Conservation (phyloP, 2,888 invertebrate species). For the Heterodera filipjevi region DNA sequence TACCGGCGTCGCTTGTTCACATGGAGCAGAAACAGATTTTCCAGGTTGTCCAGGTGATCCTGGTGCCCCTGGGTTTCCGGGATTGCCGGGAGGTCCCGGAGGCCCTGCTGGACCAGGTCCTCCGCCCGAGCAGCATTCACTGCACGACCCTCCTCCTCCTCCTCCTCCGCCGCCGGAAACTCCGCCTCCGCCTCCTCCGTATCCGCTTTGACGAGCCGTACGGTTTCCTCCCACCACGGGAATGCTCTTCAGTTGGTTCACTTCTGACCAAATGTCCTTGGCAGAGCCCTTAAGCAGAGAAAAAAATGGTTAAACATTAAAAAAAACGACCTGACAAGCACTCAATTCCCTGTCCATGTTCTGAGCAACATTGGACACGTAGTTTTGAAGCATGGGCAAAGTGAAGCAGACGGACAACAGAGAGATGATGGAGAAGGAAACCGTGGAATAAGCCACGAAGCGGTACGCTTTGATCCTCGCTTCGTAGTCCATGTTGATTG, state of each 20-base stretch:
- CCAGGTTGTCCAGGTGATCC: slow-evolving; percentile 61
- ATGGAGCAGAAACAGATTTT: slow-evolving; percentile 47
- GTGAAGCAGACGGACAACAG: slow-evolving; percentile 40
- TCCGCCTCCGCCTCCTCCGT: slow-evolving; percentile 39
- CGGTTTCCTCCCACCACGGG: slow-evolving; percentile 51
- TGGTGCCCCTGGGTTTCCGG: slow-evolving; percentile 62
- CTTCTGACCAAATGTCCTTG: slow-evolving; percentile 63
- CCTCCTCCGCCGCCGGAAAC: slow-evolving; percentile 29
- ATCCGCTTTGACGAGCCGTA: slow-evolving; percentile 57
- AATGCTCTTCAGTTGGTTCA: slow-evolving; percentile 55
- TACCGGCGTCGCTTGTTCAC: slow-evolving; percentile 59
- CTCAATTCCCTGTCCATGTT: slow-evolving; percentile 37
- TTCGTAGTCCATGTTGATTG: slow-evolving; percentile 41
- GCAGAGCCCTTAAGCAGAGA: slow-evolving; percentile 51
- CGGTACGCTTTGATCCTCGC: slow-evolving; percentile 57
- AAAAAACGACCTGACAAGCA: slow-evolving; percentile 22
- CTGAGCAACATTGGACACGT: slow-evolving; percentile 34
- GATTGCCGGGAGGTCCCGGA: slow-evolving; percentile 49
- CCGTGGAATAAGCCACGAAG: slow-evolving; percentile 40
- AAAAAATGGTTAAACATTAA: background rate
- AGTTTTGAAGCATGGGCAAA: slow-evolving; percentile 36
- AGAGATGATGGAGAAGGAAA: slow-evolving; percentile 36
- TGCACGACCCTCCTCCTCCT: slow-evolving; percentile 43
- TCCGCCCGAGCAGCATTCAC: slow-evolving; percentile 53
- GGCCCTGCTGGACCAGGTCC: slow-evolving; percentile 44